These are phyloP conservation scores for Gephyroberyx darwinii DNA, from an alignment of 2,797 vertebrate genomes.

Conservation along the genomic window DNA sequence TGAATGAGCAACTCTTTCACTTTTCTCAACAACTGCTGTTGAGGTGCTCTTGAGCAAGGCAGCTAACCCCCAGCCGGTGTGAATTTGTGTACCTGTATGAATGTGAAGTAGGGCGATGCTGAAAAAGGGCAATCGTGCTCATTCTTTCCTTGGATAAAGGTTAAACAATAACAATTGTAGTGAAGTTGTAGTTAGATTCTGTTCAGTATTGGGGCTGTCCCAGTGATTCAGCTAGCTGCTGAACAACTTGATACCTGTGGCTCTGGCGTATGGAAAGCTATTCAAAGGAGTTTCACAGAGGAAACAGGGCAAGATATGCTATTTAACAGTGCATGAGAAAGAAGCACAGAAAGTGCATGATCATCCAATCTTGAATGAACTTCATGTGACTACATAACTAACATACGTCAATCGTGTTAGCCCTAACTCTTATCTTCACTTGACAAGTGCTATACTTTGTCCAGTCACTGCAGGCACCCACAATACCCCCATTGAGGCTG, in stretches of 20 bases:
- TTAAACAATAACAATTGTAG: not conserved
- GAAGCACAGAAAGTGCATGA: slow-evolving; percentile 14
- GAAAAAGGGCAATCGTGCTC: too few species aligned
- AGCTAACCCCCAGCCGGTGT: not conserved
- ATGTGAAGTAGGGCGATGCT: too few species aligned
- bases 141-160: not conserved
- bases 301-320: not conserved
- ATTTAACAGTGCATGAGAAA: slow-evolving; percentile 5
- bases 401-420: slow-evolving; percentile 19
- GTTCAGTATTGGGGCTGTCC: slow-evolving; percentile 50
- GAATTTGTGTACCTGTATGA: not conserved
- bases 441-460: slow-evolving; percentile 20
- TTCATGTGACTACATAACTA: slow-evolving; percentile 33
- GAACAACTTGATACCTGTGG: not conserved
- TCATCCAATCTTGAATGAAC: slow-evolving; percentile 33
- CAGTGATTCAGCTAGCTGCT: slow-evolving; percentile 17
- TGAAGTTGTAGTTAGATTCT: slow-evolving; percentile 6
- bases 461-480: slow-evolving; percentile 18
- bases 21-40: too few species aligned
- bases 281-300: slow-evolving; percentile 5
- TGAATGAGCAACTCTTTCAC: too few species aligned
- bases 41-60: too few species aligned
- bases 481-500: slow-evolving; percentile 34
- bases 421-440: slow-evolving; percentile 23
- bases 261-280: slow-evolving; percentile 19